Conservation (phyloP, 1,140 invertebrate species). For the Parasteatoda tepidariorum region DNA sequence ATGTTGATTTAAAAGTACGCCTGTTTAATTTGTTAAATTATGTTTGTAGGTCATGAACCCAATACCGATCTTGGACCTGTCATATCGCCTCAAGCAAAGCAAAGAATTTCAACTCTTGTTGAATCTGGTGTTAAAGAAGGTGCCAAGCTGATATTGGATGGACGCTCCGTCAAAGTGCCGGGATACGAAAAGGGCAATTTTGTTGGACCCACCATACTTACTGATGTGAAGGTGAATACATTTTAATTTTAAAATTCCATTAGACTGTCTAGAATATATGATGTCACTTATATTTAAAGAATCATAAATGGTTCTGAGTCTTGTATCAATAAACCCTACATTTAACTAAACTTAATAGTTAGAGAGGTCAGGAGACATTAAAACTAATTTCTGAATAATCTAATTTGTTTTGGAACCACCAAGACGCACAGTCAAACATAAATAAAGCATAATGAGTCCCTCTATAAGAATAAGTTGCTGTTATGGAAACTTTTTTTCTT, state of each 20-base stretch:
- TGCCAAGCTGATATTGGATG: constrained; percentile 89
- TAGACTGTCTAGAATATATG: not conserved
- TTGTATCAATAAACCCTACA: too few relatives aligned
- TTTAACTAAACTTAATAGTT: too few relatives aligned
- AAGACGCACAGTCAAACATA: too few relatives aligned
- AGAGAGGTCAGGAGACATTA: too few relatives aligned
- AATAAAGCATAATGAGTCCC: too few relatives aligned
- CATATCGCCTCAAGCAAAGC: constrained; percentile 91
- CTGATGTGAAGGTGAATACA: constrained; percentile 81
- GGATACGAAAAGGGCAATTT: constrained; percentile 98
- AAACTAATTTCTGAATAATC: too few relatives aligned
- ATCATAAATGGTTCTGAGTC: constrained; percentile 74
- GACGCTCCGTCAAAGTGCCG: constrained; percentile 82
- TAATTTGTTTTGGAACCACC: too few relatives aligned
- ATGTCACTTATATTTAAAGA: not conserved
- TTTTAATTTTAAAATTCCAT: not conserved
- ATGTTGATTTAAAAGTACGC: too few relatives aligned
- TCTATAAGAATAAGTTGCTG: too few relatives aligned
- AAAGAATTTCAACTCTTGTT: constrained; percentile 86
- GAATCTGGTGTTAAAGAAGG: constrained; percentile 91
- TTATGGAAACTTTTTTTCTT: too few relatives aligned
- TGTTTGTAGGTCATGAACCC: constrained; percentile 84
- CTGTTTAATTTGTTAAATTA: too few relatives aligned
- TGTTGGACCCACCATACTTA: constrained; percentile 94
- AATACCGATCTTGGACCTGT: constrained; percentile 97